A percentile compares a stretch with the other conserved stretches of the same genome.
These are phyloP conservation scores for Nicator chloris DNA, from an alignment of 2,113 vertebrate genomes.

Conservation along the genomic window DNA sequence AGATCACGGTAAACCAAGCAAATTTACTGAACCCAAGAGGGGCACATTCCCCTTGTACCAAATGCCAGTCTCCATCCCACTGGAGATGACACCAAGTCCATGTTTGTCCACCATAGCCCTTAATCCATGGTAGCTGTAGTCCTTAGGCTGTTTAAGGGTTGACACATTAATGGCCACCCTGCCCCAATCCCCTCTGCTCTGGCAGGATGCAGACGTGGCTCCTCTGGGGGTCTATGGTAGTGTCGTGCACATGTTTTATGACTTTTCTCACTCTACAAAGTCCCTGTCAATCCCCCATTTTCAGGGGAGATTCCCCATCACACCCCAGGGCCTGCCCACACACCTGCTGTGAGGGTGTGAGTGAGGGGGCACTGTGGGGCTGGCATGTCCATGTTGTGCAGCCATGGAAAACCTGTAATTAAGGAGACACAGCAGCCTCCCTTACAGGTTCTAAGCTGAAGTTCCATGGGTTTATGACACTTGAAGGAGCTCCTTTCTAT, in stretches of 20 bases:
- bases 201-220: neutral
- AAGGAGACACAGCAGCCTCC: neutral
- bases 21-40: neutral
- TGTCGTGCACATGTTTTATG: neutral
- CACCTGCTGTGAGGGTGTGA: neutral
- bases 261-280: neutral
- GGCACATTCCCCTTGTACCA: neutral
- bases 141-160: neutral
- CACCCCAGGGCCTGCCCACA: neutral
- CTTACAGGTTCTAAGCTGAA: neutral
- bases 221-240: neutral
- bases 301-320: neutral
- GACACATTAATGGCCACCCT: neutral
- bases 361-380: neutral
- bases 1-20: neutral
- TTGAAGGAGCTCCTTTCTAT: neutral
- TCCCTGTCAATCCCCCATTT: neutral
- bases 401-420: neutral
- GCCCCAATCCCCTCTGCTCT: neutral
- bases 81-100: neutral
- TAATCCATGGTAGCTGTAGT: neutral
- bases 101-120: neutral
- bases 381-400: neutral
- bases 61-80: neutral
- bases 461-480: neutral